Base-by-base conservation (phyloP, 1,140 invertebrate genomes). In the Drosophila azteca region DNA sequence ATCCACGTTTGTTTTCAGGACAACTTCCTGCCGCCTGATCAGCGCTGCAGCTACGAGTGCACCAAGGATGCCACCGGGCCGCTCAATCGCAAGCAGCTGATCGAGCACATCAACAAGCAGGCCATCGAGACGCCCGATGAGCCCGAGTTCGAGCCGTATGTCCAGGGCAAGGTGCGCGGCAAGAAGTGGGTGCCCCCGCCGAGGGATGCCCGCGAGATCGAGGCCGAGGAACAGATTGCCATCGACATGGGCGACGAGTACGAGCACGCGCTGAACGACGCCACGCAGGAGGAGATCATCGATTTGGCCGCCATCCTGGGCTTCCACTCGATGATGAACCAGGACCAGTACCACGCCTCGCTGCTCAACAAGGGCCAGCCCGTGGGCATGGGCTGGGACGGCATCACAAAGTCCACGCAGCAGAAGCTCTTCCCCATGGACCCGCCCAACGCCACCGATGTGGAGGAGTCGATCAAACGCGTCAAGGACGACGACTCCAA, bases 311-410 rank as follows among this genome's bases (percentile, higher is more conserved):
- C 98, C 93, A 99, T 99, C 92, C 94, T 99, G 70, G 99, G 99
- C 83, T 99, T 99, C 94, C 98, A 99, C 93, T 99, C 98, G 53
- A 99, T 99, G 97, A 97, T 99, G 95, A 99, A 99, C 93, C 99
- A 99, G 94, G 98, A 99, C 92, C 99, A 99, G 92, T 99, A 99
- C 93, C 98, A 99, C 93, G 98, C 98, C 54, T 99, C 98, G 44
- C 92, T 98, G 52, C 92, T 97, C 61, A 98, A 98, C 93, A 98
- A 97, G 92, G 96, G 96, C 17, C 96, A 97, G 91, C 96, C 96
- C 0, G 94, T 97, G 67, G 96, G 96, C 50, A 92, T 97, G 62
- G 96, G 96, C 62, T 97, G 96, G 96, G 96, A 97, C 91, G 98
- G 97, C 78, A 96, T 98, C 77, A 99, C 98, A 8, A 99, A 98